Evolutionary conservation across 1,140 invertebrate species (phyloP), one percentile per base, ranked within the genome.

Genomic region (Scylla paramamosain): DNA sequence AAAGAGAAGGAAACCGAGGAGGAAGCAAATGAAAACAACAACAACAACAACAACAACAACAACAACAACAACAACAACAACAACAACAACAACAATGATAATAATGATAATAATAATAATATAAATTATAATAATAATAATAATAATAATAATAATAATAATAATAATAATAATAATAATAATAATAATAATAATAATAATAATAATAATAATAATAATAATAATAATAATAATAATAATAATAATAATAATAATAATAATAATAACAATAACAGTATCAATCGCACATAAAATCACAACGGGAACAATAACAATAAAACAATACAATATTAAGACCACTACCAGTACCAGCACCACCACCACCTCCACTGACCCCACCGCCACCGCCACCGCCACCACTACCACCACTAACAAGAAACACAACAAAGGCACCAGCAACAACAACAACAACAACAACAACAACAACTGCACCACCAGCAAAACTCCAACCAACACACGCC

Each of bases 121-220:
- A 52, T 7, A 7, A 52, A 52, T 7, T 7, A 52, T 84, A 84
- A 25, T 84, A 84, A 84, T 25, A 84, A 8, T 84, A 84, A 84
- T 84, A 25, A 84, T 84, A 25, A 84, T 84, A 8, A 84, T 84
- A 25, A 84, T 84, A 84, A 84, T 84, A 84, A 84, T 25, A 84
- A 84, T 84, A 84, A 31, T 84, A 84, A 31, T 84, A 84, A 31
- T 84, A 84, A 31, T 84, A 84, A 31, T 84, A 84, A 31, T 84
- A 84, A 31, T 84, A 84, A 31, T 84, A 28, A 31, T 84, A 28
- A 31, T 84, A 28, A 28, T 84, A 28, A 31, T 84, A 28, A 31
- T 84, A 28, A 31, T 84, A 28, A 28, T 84, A 84, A 84, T 84
- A 28, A 31, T 84, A 84, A 31, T 84, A 84, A 84, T 84, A 84